These are phyloP conservation scores for Dreissena polymorpha DNA, from an alignment of 1,140 invertebrate genomes.

Conservation along the genomic window DNA sequence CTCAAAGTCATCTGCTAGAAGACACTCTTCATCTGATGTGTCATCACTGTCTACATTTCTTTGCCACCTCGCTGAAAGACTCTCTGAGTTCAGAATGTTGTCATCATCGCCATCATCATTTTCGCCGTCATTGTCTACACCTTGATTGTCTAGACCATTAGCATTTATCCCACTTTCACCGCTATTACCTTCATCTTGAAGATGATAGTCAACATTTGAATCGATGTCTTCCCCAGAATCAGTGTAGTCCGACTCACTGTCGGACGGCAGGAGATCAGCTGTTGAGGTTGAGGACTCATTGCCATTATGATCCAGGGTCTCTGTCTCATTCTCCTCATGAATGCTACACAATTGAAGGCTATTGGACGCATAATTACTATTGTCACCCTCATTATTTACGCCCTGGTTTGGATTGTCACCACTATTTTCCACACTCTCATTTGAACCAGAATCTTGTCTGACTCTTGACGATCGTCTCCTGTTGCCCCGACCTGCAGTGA, in stretches of 20 bases:
- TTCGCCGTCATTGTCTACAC: not conserved
- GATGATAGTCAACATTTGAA: conserved; percentile 17
- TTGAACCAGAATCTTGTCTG: not conserved
- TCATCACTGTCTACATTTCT: conserved; percentile 37
- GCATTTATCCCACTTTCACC: not conserved
- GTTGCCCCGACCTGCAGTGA: not conserved
- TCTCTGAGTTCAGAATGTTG: conserved; percentile 31
- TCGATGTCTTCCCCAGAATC: conserved; percentile 18
- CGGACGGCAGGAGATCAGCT: conserved; percentile 33
- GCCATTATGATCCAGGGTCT: not conserved
- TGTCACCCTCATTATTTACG: not conserved
- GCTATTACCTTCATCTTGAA: conserved; percentile 23
- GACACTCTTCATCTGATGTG: conserved; percentile 47
- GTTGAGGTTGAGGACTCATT: conserved; percentile 15
- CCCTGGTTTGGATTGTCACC: not conserved
- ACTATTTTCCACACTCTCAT: no score
- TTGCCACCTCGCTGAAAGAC: conserved; percentile 36
- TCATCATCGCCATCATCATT: conserved; percentile 44
- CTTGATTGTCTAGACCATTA: not conserved
- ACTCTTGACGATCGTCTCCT: conserved; percentile 15
- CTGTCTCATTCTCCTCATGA: conserved; percentile 38
- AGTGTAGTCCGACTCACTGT: conserved; percentile 17
- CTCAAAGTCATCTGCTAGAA: conserved; percentile 27
- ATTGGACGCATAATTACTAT: not conserved
- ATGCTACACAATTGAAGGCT: conserved; percentile 26